Base-by-base conservation (phyloP, 2,888 invertebrate genomes). In the Prostheceraeus crozeri region DNA sequence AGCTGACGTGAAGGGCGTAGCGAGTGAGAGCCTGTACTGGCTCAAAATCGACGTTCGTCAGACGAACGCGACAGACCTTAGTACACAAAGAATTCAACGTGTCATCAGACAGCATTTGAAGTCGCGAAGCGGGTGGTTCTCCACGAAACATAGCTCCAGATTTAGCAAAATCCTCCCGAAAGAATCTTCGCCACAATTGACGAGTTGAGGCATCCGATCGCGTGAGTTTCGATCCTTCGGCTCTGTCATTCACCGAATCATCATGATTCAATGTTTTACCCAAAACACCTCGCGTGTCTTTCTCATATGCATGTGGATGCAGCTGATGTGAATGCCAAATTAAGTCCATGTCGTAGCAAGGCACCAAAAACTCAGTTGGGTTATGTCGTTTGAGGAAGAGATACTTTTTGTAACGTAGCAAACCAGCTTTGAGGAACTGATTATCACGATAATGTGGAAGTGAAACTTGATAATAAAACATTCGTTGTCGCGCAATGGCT, bases 251-350 rank as follows among this genome's bases (percentile, higher is more conserved):
- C 25, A 78, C 74, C 2, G 76, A 69, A 63, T 79, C 78, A 65
- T 79, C 78, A 66, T 79, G 79, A 63, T 76, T 75, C 60, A 79
- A 71, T 35, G 78, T 65, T 33, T 70, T 68, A 14, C 73, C 72
- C 6, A 75, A 65, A 6, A 73, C 61, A 11, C 64, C 64, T 27
- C 64, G 65, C 19, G 71, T 74, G 59, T 75, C 75, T 35, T 69
- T 64, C 59, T 68, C 68, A 63, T 75, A 75, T 6, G 59, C 57
- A 10, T 65, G 35, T n/a, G 75, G 75, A 56, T 73, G 71, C 35
- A 78, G 73, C 68, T 78, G 77, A 67, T 79, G 79, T 1, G 77
- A 68, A 65, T 79, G 79, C 79, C 79, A 79, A 2, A 77, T 69
- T 27, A 79, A 66, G 65, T 79, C 79, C 63, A 77, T 78, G 65